Base-by-base conservation (phyloP, 2,888 invertebrate genomes). In the Microplitis manilae region DNA sequence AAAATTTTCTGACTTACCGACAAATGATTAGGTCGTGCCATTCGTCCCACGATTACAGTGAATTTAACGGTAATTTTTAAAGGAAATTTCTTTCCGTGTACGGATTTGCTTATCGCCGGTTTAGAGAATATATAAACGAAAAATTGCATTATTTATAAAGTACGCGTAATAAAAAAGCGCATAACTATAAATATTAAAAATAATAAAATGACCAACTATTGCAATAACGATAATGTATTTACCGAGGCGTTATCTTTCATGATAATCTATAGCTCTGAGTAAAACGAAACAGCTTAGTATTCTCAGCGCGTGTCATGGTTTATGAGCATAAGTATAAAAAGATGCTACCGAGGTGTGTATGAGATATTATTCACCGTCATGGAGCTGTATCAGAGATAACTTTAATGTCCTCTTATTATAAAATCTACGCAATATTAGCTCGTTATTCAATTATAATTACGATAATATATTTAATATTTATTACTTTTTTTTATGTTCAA, bases 151-250 rank as follows among this genome's bases (percentile, higher is more conserved):
- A 6, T 40, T 13, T 68, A 15, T 68, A 15, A 39, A 40, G 40
- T 40, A 7, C n/a, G 15, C 15, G 13, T 7, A n/a, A 13, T 5
- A 39, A 39, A 67, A 38, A 67, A 68, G 38, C 40, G 68, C 68
- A 6, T 40, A 9, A 68, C 15, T 59, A n/a, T n/a, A 40, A 68
- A 39, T 30, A 30, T 30, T 50, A 50, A 50, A 50, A 50, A 50
- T 4, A 13, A 50, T 13, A 50, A 69, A 69, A 69, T 69, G 15
- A 20, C 20, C 20, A 20, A 13, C 7, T 50, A 69, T 69, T 40
- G 41, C 17, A 50, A 69, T 30, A 50, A 69, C 20, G 50, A 69
- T 69, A 69, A 59, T 69, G 69, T 20, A 59, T 69, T 20, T 20
- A 7, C 7, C 13, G 5, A 40, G 20, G 15, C 20, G 20, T 69